Conservation (phyloP, 2,888 invertebrate genomes). For the Eledone cirrhosa region DNA sequence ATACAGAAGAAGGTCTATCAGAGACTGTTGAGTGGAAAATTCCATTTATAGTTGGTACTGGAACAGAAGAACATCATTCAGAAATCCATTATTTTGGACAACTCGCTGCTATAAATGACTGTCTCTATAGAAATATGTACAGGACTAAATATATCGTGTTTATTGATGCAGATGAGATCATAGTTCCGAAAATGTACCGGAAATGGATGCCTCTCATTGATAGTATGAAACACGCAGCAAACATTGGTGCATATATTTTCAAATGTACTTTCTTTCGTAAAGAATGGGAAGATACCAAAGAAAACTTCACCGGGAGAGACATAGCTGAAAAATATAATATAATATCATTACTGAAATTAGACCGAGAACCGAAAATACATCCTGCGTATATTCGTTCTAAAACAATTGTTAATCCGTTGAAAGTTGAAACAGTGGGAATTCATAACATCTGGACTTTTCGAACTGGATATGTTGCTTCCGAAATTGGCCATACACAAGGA, state of each 20-base stretch:
- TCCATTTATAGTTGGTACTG: conserved; percentile 48
- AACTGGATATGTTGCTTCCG: conserved; percentile 15
- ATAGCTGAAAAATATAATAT: conserved; percentile 42
- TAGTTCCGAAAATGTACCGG: conserved; percentile 38
- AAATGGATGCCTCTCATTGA: conserved; percentile 34
- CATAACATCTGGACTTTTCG: conserved; percentile 43
- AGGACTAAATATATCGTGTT: conserved; percentile 40
- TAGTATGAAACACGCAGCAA: neutral
- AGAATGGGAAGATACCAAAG: conserved; percentile 44
- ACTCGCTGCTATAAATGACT: conserved; percentile 52
- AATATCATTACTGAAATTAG: conserved; percentile 45
- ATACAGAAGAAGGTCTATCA: conserved; percentile 43
- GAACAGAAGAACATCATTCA: conserved; percentile 33
- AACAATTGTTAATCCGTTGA: conserved; percentile 45
- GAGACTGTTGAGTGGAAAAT: conserved; percentile 58
- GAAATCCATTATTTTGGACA: conserved; percentile 64
- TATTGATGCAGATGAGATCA: conserved; percentile 46
- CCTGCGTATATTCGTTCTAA: conserved; percentile 45
- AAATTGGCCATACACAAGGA: conserved; percentile 35
- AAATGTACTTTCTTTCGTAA: conserved; percentile 50
- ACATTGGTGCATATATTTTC: conserved; percentile 37
- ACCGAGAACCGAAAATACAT: conserved; percentile 42
- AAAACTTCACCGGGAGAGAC: conserved; percentile 35
- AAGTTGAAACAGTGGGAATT: conserved; percentile 46
- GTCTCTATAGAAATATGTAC: conserved; percentile 44